These are phyloP conservation scores for Malurus cyaneus DNA, from an alignment of 2,113 vertebrate species.

Conservation along the genomic window DNA sequence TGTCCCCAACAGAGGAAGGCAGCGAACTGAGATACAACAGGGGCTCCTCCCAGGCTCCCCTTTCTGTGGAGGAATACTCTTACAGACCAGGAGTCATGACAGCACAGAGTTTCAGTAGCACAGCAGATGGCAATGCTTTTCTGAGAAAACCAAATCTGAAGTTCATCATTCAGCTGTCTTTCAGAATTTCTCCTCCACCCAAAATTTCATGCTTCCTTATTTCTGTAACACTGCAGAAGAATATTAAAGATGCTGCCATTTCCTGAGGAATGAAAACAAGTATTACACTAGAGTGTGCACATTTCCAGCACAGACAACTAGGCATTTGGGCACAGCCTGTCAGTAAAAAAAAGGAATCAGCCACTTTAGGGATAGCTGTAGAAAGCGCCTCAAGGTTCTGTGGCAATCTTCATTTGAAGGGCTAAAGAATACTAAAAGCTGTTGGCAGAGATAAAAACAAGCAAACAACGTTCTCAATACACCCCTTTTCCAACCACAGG, in stretches of 20 bases:
- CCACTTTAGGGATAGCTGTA: background rate
- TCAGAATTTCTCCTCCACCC: slow-evolving; percentile 21
- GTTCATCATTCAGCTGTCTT: slow-evolving; percentile 34
- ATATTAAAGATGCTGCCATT: background rate
- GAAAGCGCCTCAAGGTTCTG: background rate
- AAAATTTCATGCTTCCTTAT: background rate
- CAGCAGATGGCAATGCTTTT: slow-evolving; percentile 28
- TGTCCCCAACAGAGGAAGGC: background rate
- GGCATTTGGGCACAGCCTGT: background rate
- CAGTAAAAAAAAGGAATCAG: background rate
- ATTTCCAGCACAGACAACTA: background rate
- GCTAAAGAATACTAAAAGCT: background rate
- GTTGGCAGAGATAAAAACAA: background rate
- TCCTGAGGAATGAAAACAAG: background rate
- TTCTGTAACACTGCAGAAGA: background rate
- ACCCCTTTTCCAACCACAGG: background rate
- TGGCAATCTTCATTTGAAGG: background rate
- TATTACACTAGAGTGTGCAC: background rate
- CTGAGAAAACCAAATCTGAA: slow-evolving; percentile 18
- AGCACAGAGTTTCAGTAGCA: background rate
- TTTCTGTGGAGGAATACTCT: background rate
- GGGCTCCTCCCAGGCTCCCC: background rate
- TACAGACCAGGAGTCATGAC: slow-evolving; percentile 11
- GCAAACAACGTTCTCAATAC: background rate
- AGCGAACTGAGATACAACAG: background rate